These are phyloP conservation scores for Cheilinus undulatus DNA, from an alignment of 2,113 vertebrate species.

Conservation along the genomic window DNA sequence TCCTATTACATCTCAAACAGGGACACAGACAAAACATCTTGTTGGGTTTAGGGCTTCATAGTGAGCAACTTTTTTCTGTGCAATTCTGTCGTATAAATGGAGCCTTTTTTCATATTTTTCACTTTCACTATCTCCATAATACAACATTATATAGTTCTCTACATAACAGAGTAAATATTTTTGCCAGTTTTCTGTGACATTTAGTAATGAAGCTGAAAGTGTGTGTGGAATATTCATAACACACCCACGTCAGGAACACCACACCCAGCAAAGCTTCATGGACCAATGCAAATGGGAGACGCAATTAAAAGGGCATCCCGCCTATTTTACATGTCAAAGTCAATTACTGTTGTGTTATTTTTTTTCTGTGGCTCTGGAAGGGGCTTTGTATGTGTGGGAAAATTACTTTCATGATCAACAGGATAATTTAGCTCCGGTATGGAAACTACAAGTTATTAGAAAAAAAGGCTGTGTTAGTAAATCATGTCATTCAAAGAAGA, in stretches of 20 bases:
- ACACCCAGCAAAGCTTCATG: constrained; percentile 27
- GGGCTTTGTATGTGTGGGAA: constrained; percentile 42
- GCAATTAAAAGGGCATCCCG: constrained; percentile 49
- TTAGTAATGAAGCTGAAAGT: constrained; percentile 19
- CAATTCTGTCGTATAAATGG: too few relatives aligned
- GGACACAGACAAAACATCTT: neutral
- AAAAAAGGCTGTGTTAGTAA: neutral
- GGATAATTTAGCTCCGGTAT: constrained; percentile 7
- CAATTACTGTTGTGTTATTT: constrained; percentile 33
- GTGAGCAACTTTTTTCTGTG: too few relatives aligned
- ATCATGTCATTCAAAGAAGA: too few relatives aligned
- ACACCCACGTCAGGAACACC: constrained; percentile 33
- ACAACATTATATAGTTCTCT: neutral
- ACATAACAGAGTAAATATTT: neutral
- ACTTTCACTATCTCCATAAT: too few relatives aligned
- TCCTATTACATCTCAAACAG: neutral
- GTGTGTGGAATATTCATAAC: constrained; percentile 43
- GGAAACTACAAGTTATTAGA: constrained; percentile 8
- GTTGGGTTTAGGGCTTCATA: neutral
- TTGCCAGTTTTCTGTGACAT: constrained; percentile 1
- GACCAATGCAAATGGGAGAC: constrained; percentile 13
- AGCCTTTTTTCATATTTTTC: too few relatives aligned
- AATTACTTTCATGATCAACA: constrained; percentile 21
- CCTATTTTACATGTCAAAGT: constrained; percentile 49
- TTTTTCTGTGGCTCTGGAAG: constrained; percentile 48